phyloP scores from a whole-genome alignment of 2,888 invertebrate genomes.

The Halictus ligatus region DNA sequence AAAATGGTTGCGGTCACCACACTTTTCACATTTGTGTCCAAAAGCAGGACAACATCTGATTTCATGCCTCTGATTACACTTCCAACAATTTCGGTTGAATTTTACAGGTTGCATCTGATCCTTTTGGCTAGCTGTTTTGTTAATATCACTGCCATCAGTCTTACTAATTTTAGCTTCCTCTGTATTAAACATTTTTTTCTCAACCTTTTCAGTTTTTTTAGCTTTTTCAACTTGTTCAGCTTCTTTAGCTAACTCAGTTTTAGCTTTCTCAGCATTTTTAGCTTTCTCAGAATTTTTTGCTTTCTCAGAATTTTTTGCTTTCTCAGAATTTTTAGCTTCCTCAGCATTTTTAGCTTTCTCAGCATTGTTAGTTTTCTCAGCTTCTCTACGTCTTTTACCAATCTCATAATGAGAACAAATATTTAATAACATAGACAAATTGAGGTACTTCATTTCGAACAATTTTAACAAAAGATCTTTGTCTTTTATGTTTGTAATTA shows the following conservation, averaged over 20 bases:
- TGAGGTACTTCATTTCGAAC: constrained; percentile 47
- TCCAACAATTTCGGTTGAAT: constrained; percentile 47
- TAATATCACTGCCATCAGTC: neutral
- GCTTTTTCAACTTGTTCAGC: too few relatives aligned
- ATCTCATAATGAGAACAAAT: neutral
- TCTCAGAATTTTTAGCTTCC: neutral
- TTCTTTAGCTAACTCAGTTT: too few relatives aligned
- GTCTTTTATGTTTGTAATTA: constrained; percentile 59
- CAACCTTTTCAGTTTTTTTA: neutral
- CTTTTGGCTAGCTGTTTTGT: neutral
- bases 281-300: neutral
- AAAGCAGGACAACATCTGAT: constrained; percentile 62
- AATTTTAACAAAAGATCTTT: constrained; percentile 35
- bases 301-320: neutral
- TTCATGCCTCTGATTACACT: constrained; percentile 58
- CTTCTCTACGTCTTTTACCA: neutral
- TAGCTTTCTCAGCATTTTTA: neutral
- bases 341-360: neutral
- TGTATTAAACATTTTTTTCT: neutral
- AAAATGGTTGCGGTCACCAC: constrained; percentile 57
- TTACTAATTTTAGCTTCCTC: neutral
- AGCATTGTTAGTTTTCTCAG: neutral
- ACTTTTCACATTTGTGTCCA: constrained; percentile 61
- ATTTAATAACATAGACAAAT: constrained; percentile 31
- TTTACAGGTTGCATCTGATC: neutral